Conservation (phyloP, 2,888 invertebrate genomes). For the Argyresthia goedartella region DNA sequence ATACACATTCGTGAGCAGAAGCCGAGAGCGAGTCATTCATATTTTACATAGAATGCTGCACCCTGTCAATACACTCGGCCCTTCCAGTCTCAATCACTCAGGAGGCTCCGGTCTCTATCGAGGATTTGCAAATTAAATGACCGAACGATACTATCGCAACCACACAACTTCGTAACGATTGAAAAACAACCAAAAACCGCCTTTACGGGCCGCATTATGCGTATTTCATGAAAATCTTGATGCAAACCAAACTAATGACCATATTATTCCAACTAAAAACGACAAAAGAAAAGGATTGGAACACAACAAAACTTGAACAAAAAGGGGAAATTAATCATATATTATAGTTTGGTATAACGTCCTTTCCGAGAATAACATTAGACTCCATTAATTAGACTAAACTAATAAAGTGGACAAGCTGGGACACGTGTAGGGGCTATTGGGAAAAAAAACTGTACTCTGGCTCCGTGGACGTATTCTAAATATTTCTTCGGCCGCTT, state of each 20-base stretch:
- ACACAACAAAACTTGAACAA: background rate
- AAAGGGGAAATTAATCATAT: slow-evolving; percentile 38
- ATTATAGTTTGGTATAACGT: slow-evolving; percentile 25
- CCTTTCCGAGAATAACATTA: slow-evolving; percentile 50
- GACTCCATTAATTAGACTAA: slow-evolving; percentile 60
- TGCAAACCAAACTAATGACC: too few species aligned
- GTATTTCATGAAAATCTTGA: background rate
- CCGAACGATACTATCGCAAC: slow-evolving; percentile 31
- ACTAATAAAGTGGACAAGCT: slow-evolving; percentile 65
- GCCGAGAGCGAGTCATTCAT: slow-evolving; percentile 43
- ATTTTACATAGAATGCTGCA: slow-evolving; percentile 66
- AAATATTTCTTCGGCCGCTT: slow-evolving; percentile 59
- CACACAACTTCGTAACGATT: background rate
- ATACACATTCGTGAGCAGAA: slow-evolving; percentile 24
- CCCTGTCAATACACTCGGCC: slow-evolving; percentile 46
- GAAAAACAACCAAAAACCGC: background rate
- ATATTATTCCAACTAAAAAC: too few species aligned
- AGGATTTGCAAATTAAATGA: slow-evolving; percentile 56
- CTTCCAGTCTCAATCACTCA: slow-evolving; percentile 60
- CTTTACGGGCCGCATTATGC: background rate
- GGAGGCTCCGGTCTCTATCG: slow-evolving; percentile 31
- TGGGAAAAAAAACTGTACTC: slow-evolving; percentile 20
- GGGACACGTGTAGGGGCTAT: slow-evolving; percentile 49
- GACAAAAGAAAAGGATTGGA: too few species aligned
- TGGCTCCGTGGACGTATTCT: slow-evolving; percentile 42